These are phyloP conservation scores for Callipepla squamata DNA, from an alignment of 2,113 vertebrate genomes.

Conservation along the genomic window DNA sequence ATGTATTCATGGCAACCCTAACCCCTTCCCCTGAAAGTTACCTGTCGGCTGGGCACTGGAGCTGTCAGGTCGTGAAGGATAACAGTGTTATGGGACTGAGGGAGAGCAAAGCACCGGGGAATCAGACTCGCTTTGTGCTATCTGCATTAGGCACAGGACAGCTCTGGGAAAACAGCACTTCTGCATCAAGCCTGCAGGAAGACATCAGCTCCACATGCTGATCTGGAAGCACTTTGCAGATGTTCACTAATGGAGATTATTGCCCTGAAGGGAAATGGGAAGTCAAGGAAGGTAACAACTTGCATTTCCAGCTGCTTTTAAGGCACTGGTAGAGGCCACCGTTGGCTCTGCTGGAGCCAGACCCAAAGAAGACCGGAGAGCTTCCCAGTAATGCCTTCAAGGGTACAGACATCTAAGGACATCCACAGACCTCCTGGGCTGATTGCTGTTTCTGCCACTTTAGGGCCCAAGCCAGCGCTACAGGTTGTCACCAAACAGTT, in stretches of 20 bases:
- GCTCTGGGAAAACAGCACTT: slow-evolving; percentile 23
- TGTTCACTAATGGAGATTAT: background rate
- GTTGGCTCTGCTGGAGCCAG: background rate
- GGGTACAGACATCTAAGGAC: background rate
- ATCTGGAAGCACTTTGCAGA: slow-evolving; percentile 37
- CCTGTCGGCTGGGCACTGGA: background rate
- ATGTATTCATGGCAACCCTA: slow-evolving; percentile 25
- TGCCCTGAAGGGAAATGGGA: slow-evolving; percentile 3
- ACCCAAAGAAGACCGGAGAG: background rate
- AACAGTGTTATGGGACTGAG: background rate
- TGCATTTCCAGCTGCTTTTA: background rate
- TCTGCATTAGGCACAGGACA: background rate
- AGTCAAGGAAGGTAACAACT: slow-evolving; percentile 7
- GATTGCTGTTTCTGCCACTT: background rate
- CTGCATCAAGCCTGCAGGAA: background rate
- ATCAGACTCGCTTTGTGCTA: background rate
- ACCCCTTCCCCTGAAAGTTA: background rate
- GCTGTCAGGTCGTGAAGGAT: background rate
- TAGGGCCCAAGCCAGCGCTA: background rate
- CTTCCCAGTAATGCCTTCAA: background rate
- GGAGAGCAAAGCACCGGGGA: background rate
- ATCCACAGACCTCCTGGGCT: background rate
- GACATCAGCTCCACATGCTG: background rate
- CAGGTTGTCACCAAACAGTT: background rate
- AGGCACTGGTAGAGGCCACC: background rate